Evolutionary conservation across 2,797 vertebrate species (phyloP).

Genomic region (Sparidentex hasta): DNA sequence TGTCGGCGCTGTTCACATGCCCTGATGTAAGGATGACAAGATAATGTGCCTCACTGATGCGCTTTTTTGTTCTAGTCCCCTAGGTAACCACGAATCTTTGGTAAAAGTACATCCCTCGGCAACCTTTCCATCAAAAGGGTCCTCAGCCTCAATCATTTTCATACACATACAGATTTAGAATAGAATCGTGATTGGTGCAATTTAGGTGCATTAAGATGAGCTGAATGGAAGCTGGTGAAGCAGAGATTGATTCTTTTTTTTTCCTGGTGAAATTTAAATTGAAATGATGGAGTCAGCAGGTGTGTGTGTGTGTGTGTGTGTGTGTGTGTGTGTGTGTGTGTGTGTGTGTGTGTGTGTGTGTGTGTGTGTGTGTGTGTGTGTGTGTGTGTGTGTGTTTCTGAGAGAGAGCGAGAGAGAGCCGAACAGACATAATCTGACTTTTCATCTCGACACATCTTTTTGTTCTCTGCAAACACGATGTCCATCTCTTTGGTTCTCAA

Average conservation of each 20-base stretch:
- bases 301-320: background rate
- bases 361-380: background rate
- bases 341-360: background rate
- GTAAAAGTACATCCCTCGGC: constrained; percentile 28
- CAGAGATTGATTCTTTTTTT: constrained; percentile 30
- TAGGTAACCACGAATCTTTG: constrained; percentile 66
- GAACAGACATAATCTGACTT: constrained; percentile 13
- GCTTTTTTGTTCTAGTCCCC: constrained; percentile 72
- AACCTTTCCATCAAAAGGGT: constrained; percentile 49
- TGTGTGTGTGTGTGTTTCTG: background rate
- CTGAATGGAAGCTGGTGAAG: constrained; percentile 44
- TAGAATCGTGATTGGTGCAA: constrained; percentile 75
- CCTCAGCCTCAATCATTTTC: constrained; percentile 68
- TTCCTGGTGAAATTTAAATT: constrained; percentile 50
- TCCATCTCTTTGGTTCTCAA: constrained; percentile 30
- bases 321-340: constrained; percentile 7
- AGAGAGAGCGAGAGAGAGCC: background rate
- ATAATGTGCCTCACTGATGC: constrained; percentile 59
- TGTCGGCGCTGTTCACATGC: background rate
- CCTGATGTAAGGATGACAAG: constrained; percentile 60
- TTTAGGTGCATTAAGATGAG: constrained; percentile 75
- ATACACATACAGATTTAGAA: constrained; percentile 67
- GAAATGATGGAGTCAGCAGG: constrained; percentile 32
- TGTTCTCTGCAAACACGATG: constrained; percentile 58
- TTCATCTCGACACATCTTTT: constrained; percentile 28